These are phyloP conservation scores for Piezodorus guildinii DNA, from an alignment of 1,140 invertebrate species.

Conservation along the genomic window DNA sequence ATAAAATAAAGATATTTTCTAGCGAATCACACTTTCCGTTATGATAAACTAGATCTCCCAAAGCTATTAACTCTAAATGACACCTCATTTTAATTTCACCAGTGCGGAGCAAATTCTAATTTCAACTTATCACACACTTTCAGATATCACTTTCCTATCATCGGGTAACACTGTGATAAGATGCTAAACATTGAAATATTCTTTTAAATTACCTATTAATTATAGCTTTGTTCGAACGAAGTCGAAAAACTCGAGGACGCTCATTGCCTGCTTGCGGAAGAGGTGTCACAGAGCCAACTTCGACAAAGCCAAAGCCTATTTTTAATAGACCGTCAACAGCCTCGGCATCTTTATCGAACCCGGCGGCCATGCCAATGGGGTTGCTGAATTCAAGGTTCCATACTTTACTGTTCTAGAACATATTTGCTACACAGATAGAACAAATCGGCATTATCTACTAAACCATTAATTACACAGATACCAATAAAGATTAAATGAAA, in stretches of 20 bases:
- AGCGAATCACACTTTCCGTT: no score
- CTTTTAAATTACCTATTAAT: slow-evolving; percentile 64
- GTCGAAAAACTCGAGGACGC: slow-evolving; percentile 82
- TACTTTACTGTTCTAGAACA: slow-evolving; percentile 50
- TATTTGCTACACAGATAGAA: slow-evolving; percentile 3
- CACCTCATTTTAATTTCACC: no score
- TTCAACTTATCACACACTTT: no score
- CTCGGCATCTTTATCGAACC: slow-evolving; percentile 96
- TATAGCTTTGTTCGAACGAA: slow-evolving; percentile 72
- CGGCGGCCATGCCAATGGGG: slow-evolving; percentile 91
- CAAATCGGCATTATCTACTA: slow-evolving; percentile 11
- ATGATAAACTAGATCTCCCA: no score
- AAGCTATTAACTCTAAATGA: no score
- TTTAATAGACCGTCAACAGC: slow-evolving; percentile 68
- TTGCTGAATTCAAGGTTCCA: slow-evolving; percentile 65
- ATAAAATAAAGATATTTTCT: no score
- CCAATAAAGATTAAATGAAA: slow-evolving; percentile 23
- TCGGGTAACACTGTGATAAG: no score
- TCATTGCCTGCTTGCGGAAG: slow-evolving; percentile 82
- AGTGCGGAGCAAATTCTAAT: no score
- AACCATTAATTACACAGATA: slow-evolving; percentile 20
- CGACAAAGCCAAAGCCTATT: slow-evolving; percentile 90
- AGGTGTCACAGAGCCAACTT: slow-evolving; percentile 94
- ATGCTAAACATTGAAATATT: no score
- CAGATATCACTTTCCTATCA: no score